A percentile compares a stretch with the other conserved stretches of the same genome.
phyloP scores from a whole-genome alignment of 2,113 vertebrate genomes.

The Phrynosoma platyrhinos region DNA sequence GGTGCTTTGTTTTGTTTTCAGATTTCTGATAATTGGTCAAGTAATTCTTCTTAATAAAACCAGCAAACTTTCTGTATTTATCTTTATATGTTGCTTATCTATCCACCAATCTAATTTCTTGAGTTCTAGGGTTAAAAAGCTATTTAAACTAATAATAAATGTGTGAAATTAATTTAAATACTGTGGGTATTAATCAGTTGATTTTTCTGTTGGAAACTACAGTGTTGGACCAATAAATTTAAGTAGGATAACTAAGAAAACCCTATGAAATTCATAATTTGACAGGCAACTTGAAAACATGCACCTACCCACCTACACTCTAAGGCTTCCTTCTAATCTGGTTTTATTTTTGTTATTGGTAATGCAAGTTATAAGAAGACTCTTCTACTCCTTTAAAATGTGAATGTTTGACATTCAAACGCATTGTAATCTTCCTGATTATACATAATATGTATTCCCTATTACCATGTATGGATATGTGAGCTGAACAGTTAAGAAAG shows the following conservation, averaged over 20 bases:
- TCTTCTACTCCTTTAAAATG: conserved; percentile 35
- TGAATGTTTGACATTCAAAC: not conserved
- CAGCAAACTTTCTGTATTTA: accelerated
- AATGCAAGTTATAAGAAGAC: not conserved
- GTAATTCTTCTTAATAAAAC: not conserved
- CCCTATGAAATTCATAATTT: too few relatives aligned
- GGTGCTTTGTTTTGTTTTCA: not conserved
- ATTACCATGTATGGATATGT: too few relatives aligned
- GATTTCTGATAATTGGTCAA: not conserved
- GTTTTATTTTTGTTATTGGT: conserved; percentile 15
- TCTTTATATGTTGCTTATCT: conserved; percentile 18
- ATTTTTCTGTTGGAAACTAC: conserved; percentile 42
- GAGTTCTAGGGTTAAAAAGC: conserved; percentile 33
- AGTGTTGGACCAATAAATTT: conserved; percentile 41
- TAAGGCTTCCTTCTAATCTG: conserved; percentile 36
- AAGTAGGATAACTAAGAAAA: conserved; percentile 37
- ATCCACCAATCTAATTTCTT: conserved; percentile 5
- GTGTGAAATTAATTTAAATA: conserved; percentile 57
- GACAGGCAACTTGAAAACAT: too few relatives aligned
- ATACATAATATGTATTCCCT: too few relatives aligned
- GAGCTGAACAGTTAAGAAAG: too few relatives aligned
- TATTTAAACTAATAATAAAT: conserved; percentile 32
- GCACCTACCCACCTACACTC: too few relatives aligned
- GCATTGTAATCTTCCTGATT: not conserved
- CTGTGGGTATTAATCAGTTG: conserved; percentile 46